Base-by-base conservation (phyloP, 2,113 vertebrate genomes). In the Gymnorhina tibicen region DNA sequence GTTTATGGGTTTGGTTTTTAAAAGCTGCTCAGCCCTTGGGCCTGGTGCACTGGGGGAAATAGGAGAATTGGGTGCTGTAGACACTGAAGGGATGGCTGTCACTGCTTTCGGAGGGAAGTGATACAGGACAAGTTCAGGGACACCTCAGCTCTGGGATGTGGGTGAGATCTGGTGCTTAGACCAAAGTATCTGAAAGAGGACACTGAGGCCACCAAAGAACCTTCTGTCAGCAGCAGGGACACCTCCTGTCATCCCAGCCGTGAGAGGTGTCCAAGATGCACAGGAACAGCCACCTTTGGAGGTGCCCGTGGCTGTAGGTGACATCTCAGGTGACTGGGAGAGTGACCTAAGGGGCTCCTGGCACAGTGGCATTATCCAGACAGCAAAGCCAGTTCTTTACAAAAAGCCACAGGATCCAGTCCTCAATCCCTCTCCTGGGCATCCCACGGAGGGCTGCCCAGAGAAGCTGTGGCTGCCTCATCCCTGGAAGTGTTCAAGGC, bases 11-110 rank as follows among this genome's bases (percentile, higher is more conserved):
- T 77, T 47, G 23, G 5, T 19, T 50, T 84, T 44, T 26, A 32
- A 62, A 74, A 77, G 58, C 59, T 22, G 7, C 73, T 60, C 55
- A 39, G 50, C 55, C 42, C 82, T 73, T 55, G 52, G 50, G 58
- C 0, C 1, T 46, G 42, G 37, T 62, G 7, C 1, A 0, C 6
- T 6, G 53, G 23, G 35, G 8, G 14, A 56, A 33, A 16, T 30
- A 50, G 32, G 44, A 67, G 50, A 26, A 70, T 44, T 88, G 60
- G 32, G 53, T 56, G 55, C 60, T 62, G 53, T 4, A 15, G 44
- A 15, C 7, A 5, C 13, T 21, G 26, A 21, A 47, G 50, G 32
- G 4, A 2, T 28, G 37, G n/a, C 21, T 53, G 37, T 32, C 42
- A 15, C 8, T 5, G 6, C 44, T 74, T 63, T n/a, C 37, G 22